Base-by-base conservation (phyloP, 2,113 vertebrate species). In the Arothron firmamentum region DNA sequence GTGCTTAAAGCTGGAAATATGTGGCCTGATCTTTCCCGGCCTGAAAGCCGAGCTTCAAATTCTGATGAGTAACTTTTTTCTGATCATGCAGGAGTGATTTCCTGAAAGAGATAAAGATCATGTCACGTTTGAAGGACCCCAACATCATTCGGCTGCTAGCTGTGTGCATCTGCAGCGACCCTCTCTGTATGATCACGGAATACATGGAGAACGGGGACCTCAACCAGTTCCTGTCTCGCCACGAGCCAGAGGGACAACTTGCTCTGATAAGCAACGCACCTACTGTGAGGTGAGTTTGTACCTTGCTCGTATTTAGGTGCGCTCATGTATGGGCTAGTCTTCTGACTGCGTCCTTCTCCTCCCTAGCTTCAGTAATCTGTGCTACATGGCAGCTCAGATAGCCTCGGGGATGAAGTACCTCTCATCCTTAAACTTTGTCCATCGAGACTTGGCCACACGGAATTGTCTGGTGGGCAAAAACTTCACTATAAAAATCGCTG, bases 171-270 rank as follows among this genome's bases (percentile, higher is more conserved):
- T 72, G 90, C 0, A 95, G 94, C 0, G 95, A 98, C 64, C 97
- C 97, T 0, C 90, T 99, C 55, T 98, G 96, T 67, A 99, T 99
- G 97, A 97, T 99, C 89, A 98, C 97, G 0, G 97, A 99, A 78
- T 99, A 99, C 90, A 99, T 99, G 97, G 96, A 98, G 84, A 98
- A 99, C 0, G 97, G 97, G 20, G 97, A 98, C 72, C 96, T 99
- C 85, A 98, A 99, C 74, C 97, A 99, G 88, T 99, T 99, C 78
- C 92, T 99, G 71, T 98, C 95, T 65, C 94, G 94, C 17, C 95
- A 96, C 0, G 93, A 96, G 41, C 91, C 92, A 0, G 91, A 90
- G 23, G 80, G 79, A 50, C 86, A 89, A 51, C 80, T 79, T 25
- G 70, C 61, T 48, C 0, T 76, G 64, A 82, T 90, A 11, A 72